A percentile compares a stretch with the other conserved stretches of the same genome.
phyloP scores from a whole-genome alignment of 2,113 vertebrate genomes.

The Odontesthes bonariensis region DNA sequence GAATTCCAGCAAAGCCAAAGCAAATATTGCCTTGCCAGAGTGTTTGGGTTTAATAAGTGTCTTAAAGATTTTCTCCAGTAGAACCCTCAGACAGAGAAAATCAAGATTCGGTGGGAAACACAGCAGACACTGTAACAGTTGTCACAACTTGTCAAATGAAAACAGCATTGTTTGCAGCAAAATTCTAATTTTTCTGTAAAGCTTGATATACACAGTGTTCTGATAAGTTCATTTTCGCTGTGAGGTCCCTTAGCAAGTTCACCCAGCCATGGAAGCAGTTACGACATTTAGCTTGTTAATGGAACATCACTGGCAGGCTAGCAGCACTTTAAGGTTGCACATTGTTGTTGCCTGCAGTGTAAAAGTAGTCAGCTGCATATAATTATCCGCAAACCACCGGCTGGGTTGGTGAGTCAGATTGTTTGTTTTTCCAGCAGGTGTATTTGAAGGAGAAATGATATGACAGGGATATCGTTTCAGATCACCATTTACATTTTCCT shows the following conservation, averaged over 20 bases:
- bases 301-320: constrained; percentile 2
- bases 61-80: constrained; percentile 28
- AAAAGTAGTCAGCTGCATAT: constrained; percentile 11
- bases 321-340: constrained; percentile 17
- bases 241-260: constrained; percentile 3
- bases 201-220: constrained; percentile 3
- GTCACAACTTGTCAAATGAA: constrained; percentile 49
- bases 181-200: constrained; percentile 18
- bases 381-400: constrained; percentile 10
- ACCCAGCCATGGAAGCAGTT: constrained; percentile 6
- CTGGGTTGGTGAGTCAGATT: background rate
- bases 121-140: constrained; percentile 50
- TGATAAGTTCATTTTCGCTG: constrained; percentile 6
- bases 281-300: constrained; percentile 35
- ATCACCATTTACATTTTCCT: background rate
- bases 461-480: constrained; percentile 22
- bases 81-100: constrained; percentile 40
- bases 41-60: constrained; percentile 41
- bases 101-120: constrained; percentile 47
- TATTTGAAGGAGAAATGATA: constrained; percentile 34
- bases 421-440: constrained; percentile 8
- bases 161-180: constrained; percentile 20
- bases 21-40: constrained; percentile 16
- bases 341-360: constrained; percentile 22
- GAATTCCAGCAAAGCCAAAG: constrained; percentile 31